Evolutionary conservation across 2,888 invertebrate genomes (phyloP).

Genomic region (Adineta ricciae): DNA sequence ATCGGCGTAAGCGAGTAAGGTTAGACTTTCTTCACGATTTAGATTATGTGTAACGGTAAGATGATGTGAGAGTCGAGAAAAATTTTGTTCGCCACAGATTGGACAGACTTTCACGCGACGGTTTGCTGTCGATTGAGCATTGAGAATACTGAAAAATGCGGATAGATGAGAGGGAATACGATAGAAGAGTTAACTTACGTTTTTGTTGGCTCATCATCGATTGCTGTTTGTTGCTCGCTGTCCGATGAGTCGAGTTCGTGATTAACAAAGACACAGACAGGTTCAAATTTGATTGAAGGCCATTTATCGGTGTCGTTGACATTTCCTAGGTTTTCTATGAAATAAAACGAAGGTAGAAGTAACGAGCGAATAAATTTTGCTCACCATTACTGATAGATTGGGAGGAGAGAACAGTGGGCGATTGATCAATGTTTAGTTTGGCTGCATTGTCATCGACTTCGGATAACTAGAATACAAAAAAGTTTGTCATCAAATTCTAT

Average conservation of each 20-base stretch:
- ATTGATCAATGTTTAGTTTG: neutral
- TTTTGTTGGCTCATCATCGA: neutral
- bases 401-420: neutral
- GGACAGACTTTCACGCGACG: conserved; percentile 14
- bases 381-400: neutral
- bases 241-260: neutral
- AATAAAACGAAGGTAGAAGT: no score
- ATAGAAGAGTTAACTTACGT: no score
- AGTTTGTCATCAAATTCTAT: neutral
- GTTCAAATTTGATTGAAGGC: neutral
- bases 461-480: neutral
- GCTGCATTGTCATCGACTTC: neutral
- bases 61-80: conserved; percentile 4
- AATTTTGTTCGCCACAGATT: neutral
- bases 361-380: no score
- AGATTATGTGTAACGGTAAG: neutral
- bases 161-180: neutral
- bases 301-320: neutral
- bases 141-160: neutral
- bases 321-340: neutral
- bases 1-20: neutral
- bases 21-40: neutral
- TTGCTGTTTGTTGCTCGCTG: neutral
- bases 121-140: neutral
- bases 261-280: conserved; percentile 12